Conservation (phyloP, 2,888 invertebrate species). For the Euphydryas editha region DNA sequence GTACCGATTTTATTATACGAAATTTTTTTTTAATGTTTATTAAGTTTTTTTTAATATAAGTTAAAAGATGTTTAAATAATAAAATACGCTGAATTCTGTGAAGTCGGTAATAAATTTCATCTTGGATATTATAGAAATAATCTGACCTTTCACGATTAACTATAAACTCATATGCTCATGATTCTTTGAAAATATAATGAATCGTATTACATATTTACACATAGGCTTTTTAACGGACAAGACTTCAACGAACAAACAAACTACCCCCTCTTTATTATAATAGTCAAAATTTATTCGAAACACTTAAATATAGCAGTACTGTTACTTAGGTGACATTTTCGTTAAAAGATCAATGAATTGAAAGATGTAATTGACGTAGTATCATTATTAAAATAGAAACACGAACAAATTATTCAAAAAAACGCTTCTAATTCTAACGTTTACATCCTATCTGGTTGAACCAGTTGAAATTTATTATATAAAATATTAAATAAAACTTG, state of each 20-base stretch:
- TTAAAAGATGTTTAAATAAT: too few relatives aligned
- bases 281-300: too few relatives aligned
- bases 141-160: conserved; percentile 7
- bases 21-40: too few relatives aligned
- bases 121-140: neutral
- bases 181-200: neutral
- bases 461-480: neutral
- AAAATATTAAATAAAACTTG: neutral
- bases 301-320: neutral
- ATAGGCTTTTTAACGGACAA: too few relatives aligned
- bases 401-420: neutral
- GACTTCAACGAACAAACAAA: neutral
- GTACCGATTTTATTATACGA: too few relatives aligned
- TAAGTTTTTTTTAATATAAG: too few relatives aligned
- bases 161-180: neutral
- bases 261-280: too few relatives aligned
- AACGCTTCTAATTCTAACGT: neutral
- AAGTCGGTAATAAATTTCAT: too few relatives aligned
- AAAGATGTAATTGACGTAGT: too few relatives aligned
- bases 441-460: neutral
- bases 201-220: neutral
- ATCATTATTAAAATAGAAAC: neutral
- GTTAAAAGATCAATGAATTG: too few relatives aligned
- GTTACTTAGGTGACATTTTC: too few relatives aligned
- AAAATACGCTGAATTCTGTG: too few relatives aligned